These are phyloP conservation scores for Platycnemis pennipes DNA, from an alignment of 2,888 invertebrate genomes.

Conservation along the genomic window DNA sequence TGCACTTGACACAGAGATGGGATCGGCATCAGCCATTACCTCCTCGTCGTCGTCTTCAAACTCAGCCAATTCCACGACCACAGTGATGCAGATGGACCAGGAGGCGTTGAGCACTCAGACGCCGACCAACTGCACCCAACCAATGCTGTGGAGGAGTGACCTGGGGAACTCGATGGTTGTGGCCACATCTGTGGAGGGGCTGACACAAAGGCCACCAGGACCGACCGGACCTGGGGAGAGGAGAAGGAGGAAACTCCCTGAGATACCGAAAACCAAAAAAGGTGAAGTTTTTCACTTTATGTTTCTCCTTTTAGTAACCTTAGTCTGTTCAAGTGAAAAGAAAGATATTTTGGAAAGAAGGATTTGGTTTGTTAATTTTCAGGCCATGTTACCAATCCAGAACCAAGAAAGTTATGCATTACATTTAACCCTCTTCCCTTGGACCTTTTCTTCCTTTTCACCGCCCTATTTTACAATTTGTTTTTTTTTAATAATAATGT, in stretches of 20 bases:
- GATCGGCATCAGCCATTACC: constrained; percentile 37
- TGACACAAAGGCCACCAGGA: constrained; percentile 18
- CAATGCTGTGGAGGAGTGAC: constrained; percentile 45
- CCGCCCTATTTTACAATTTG: too few species aligned
- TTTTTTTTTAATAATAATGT: too few species aligned
- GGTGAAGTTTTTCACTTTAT: constrained; percentile 80
- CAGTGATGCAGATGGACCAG: constrained; percentile 51
- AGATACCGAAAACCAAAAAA: constrained; percentile 94
- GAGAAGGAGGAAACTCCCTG: constrained; percentile 91
- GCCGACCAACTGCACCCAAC: background rate
- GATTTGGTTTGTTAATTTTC: too few species aligned
- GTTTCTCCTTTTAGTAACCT: background rate
- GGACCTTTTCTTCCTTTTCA: too few species aligned
- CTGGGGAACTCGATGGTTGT: constrained; percentile 10
- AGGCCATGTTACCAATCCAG: too few species aligned
- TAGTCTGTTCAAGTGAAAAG: too few species aligned
- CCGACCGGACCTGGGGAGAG: constrained; percentile 76
- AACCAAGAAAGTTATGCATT: too few species aligned
- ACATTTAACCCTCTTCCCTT: too few species aligned
- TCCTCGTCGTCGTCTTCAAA: constrained; percentile 56
- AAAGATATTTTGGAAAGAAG: too few species aligned
- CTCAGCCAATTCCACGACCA: constrained; percentile 29
- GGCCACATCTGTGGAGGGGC: background rate
- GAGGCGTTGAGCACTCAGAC: background rate
- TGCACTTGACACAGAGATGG: constrained; percentile 28